phyloP scores from a whole-genome alignment of 1,140 invertebrate species.

The Ooceraea biroi region DNA sequence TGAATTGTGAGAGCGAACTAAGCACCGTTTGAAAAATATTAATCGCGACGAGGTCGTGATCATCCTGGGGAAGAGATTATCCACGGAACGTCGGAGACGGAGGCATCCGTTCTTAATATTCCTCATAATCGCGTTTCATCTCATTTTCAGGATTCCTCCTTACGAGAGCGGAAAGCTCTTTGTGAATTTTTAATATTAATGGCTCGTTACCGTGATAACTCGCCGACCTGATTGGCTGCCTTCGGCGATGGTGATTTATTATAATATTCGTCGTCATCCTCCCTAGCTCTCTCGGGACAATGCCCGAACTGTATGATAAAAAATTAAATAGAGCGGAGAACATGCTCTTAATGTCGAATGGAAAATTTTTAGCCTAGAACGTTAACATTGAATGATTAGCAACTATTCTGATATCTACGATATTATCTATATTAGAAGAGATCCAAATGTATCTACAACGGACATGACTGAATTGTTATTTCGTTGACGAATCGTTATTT shows the following conservation, averaged over 20 bases:
- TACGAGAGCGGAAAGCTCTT: conserved; percentile 16
- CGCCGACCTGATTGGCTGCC: conserved; percentile 1
- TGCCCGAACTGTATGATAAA: neutral
- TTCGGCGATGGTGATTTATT: conserved; percentile 32
- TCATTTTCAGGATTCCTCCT: conserved; percentile 58
- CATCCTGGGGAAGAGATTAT: conserved; percentile 26
- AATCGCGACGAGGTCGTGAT: conserved; percentile 43
- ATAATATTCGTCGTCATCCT: conserved; percentile 28
- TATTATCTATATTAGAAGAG: too few species aligned
- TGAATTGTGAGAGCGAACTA: conserved; percentile 14
- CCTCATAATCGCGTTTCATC: conserved; percentile 54
- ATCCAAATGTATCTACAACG: too few species aligned
- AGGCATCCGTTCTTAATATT: conserved; percentile 57
- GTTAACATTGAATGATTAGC: conserved; percentile 1
- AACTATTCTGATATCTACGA: neutral
- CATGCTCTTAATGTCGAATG: neutral
- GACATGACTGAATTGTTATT: too few species aligned
- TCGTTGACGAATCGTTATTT: too few species aligned
- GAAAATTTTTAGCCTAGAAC: neutral
- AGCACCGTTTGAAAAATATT: conserved; percentile 51
- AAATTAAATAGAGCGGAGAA: neutral
- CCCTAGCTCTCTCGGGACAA: conserved; percentile 9
- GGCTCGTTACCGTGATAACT: conserved; percentile 51
- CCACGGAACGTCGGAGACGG: conserved; percentile 35
- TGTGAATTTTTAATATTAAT: conserved; percentile 60